Conservation (phyloP, 2,888 invertebrate genomes). For the Lasioglossum figueresi region DNA sequence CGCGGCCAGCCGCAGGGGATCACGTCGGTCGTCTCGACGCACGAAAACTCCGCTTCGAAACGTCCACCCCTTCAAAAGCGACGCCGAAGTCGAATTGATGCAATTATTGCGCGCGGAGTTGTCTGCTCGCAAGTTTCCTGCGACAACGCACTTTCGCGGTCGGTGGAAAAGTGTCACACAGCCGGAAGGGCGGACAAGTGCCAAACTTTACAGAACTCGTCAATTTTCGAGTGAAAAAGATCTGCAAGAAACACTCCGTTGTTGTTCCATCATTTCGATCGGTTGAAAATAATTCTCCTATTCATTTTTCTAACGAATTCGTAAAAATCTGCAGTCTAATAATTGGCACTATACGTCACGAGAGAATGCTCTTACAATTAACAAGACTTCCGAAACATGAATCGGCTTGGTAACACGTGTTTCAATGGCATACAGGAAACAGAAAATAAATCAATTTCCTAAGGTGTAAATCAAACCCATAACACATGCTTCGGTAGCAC, state of each 20-base stretch:
- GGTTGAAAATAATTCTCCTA: background rate
- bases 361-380: background rate
- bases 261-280: too few species aligned
- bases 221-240: background rate
- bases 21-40: background rate
- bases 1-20: slow-evolving; percentile 18
- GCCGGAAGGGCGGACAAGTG: background rate
- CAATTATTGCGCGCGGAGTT: background rate
- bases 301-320: background rate
- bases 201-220: background rate
- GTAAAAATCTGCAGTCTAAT: background rate
- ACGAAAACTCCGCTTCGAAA: slow-evolving; percentile 9
- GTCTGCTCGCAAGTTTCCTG: background rate
- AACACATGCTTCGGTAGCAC: background rate
- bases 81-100: background rate
- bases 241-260: too few species aligned
- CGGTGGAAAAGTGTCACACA: background rate
- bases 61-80: background rate
- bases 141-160: background rate
- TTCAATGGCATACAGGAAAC: background rate
- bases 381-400: background rate
- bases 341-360: background rate
- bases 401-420: background rate
- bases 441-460: background rate
- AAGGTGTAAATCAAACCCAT: background rate